Conservation (phyloP, 2,113 vertebrate species). For the Petromus typicus region DNA sequence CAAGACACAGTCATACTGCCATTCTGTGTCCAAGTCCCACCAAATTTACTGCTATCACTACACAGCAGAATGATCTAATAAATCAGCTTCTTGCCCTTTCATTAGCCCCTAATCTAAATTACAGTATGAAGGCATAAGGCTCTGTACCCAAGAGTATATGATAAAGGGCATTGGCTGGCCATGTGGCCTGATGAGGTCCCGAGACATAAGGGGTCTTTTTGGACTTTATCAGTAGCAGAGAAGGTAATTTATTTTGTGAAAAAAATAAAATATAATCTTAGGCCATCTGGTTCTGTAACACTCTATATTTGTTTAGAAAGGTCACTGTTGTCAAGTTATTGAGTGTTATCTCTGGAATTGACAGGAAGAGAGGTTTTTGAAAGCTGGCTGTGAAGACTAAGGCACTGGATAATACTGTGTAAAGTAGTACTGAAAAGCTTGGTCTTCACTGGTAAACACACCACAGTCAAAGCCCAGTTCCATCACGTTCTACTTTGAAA, state of each 20-base stretch:
- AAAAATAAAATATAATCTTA: constrained; percentile 81
- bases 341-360: constrained; percentile 77
- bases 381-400: constrained; percentile 71
- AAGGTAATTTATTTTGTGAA: constrained; percentile 75
- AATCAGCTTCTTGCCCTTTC: constrained; percentile 60
- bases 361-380: constrained; percentile 70
- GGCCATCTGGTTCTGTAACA: constrained; percentile 78
- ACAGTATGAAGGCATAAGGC: constrained; percentile 46
- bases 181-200: constrained; percentile 59
- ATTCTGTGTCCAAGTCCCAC: constrained; percentile 17
- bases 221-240: constrained; percentile 71
- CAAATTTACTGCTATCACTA: constrained; percentile 21
- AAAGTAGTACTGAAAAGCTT: constrained; percentile 73
- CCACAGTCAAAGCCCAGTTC: constrained; percentile 60
- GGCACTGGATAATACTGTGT: constrained; percentile 67
- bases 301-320: constrained; percentile 80
- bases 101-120: constrained; percentile 67
- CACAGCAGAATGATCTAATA: constrained; percentile 51
- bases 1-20: neutral
- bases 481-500: constrained; percentile 23
- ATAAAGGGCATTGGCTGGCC: constrained; percentile 65
- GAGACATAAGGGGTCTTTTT: constrained; percentile 61
- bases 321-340: constrained; percentile 80
- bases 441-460: constrained; percentile 27
- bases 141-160: constrained; percentile 19